Conservation (phyloP, 2,113 vertebrate species). For the Lethenteron camtschaticum region DNA sequence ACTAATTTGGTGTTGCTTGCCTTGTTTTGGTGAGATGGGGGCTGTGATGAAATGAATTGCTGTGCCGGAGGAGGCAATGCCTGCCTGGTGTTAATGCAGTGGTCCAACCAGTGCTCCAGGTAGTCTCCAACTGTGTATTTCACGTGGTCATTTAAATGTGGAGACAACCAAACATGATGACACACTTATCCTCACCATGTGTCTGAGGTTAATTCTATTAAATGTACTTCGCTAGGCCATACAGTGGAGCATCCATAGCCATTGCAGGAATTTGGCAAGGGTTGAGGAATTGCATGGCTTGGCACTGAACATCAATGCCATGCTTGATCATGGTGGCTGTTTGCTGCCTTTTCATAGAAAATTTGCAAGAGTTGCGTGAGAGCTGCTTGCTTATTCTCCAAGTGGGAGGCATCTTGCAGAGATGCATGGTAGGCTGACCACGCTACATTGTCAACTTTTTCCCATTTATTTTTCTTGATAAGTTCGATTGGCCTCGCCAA, state of each 20-base stretch:
- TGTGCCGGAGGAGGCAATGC: not conserved
- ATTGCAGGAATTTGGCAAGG: constrained; percentile 1
- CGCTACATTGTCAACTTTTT: not conserved
- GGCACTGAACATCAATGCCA: not conserved
- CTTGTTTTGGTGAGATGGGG: not conserved
- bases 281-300: not conserved
- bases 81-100: not conserved
- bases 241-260: not conserved
- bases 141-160: not conserved
- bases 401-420: constrained; percentile 1
- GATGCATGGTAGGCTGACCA: not conserved
- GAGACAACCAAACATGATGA: constrained; percentile 2
- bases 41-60: not conserved
- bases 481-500: not conserved
- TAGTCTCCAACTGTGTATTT: not conserved
- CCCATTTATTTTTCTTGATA: not conserved
- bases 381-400: constrained; percentile 1
- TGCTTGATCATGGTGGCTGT: constrained; percentile 2
- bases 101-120: not conserved
- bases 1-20: constrained; percentile 1
- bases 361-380: not conserved
- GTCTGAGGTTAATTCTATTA: not conserved
- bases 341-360: not conserved
- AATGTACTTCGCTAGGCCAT: not conserved
- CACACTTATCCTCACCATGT: not conserved